A percentile compares a stretch with the other conserved stretches of the same genome.
These are phyloP conservation scores for Punctoribates punctum DNA, from an alignment of 2,888 invertebrate species.

Conservation along the genomic window DNA sequence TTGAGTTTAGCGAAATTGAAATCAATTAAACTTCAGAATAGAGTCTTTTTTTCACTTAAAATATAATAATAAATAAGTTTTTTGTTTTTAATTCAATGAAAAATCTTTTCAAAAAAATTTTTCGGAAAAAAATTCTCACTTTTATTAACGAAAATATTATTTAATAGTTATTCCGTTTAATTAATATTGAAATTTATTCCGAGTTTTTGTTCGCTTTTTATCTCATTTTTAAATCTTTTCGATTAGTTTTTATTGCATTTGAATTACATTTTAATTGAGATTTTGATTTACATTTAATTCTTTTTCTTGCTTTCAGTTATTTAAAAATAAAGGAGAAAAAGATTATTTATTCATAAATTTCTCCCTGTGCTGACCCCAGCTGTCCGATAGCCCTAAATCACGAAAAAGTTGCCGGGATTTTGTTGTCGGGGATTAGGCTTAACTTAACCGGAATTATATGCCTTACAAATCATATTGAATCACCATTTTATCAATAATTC, in stretches of 20 bases:
- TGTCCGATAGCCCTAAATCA: background rate
- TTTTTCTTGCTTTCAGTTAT: too few relatives aligned
- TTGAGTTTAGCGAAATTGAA: conserved; percentile 9
- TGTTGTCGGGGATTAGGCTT: background rate
- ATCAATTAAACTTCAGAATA: background rate
- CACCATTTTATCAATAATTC: too few relatives aligned
- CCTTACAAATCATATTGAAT: too few relatives aligned
- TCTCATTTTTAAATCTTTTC: conserved; percentile 21
- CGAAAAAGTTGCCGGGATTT: background rate
- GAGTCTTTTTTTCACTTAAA: background rate
- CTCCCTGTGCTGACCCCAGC: too few relatives aligned
- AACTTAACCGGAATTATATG: too few relatives aligned
- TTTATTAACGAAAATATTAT: background rate
- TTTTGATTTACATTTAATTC: too few relatives aligned
- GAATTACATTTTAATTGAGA: background rate
- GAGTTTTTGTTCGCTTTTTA: conserved; percentile 33
- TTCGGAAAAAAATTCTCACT: background rate
- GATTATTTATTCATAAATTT: too few relatives aligned
- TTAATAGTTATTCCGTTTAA: background rate
- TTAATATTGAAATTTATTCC: background rate
- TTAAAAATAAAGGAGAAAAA: too few relatives aligned
- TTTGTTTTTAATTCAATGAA: background rate
- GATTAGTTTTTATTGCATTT: conserved; percentile 10
- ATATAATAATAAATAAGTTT: background rate
- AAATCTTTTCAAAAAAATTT: background rate